Evolutionary conservation across 2,113 vertebrate genomes (phyloP), one percentile per base, ranked within the genome.

Genomic region (Neotragus moschatus): DNA sequence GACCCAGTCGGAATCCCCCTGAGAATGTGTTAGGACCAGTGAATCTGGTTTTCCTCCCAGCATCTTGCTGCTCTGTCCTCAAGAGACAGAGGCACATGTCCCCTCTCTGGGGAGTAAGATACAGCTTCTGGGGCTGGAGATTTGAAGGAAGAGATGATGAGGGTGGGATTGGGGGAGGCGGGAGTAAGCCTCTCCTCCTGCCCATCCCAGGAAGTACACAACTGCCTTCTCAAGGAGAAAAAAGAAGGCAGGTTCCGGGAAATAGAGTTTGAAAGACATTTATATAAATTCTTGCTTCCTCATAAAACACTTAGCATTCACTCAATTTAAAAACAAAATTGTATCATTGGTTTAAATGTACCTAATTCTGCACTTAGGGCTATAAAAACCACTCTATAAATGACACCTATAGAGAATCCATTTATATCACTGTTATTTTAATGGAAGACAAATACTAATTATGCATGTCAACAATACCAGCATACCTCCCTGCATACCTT

Each of bases 271-370:
- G 47, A 80, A 93, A 97, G 39, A 84, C 28, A 86, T 51, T 84
- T 53, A 45, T 39, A 61, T 82, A 33, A 75, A 92, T 73, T 89
- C 30, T 53, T 56, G 7, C 15, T 93, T 97, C 60, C n/a, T 84
- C 63, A 79, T 85, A 90, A 92, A 90, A 95, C 28, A 85, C 43
- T 84, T 90, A 25, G 43, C 30, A 55, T 63, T 90, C n/a, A 81
- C 86, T 95, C 75, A 47, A 88, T 56, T 92, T 75, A 33, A 96
- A 97, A 97, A 94, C 51, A 45, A 96, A 97, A 39, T 61, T 90
- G 16, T 70, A 70, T 58, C 56, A 39, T 81, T 96, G n/a, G 56
- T 92, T 96, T 75, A 88, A 96, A 88, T 56, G 51, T 82, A 47
- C 36, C 51, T 53, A 85, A 79, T 61, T 39, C 36, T 84, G 45